Evolutionary conservation across 2,113 vertebrate species (phyloP), one percentile per base, ranked within the genome.

Genomic region (Albula glossodonta): DNA sequence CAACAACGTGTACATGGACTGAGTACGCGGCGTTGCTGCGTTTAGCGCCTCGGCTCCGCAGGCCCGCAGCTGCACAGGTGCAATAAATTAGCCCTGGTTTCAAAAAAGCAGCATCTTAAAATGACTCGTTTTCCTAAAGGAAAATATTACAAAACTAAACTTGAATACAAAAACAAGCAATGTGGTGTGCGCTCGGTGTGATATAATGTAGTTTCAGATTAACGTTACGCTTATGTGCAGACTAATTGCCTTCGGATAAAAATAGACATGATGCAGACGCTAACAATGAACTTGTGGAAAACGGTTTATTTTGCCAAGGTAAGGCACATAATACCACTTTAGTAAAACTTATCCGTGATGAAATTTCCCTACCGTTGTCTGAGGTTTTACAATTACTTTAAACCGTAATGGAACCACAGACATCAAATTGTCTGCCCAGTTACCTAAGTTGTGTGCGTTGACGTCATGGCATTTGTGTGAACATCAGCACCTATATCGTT

Each of bases 231-330:
- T 89, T 91, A 89, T 91, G 94, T 92, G 87, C 89, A 86, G 90
- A 90, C 87, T 92, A 93, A 93, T 92, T 91, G 91, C 86, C 70
- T 63, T 88, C 91, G 88, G 92, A 93, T 52, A 87, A 90, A 85
- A 93, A 90, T 88, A 93, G 90, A 89, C 86, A 70, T 89, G 83
- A 91, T 89, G 90, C 90, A 90, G 89, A 93, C 90, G 87, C 88
- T 92, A 90, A 85, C 49, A 87, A 89, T 90, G 88, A 91, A 92
- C 92, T 86, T 90, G 88, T 92, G 93, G 94, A 94, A 95, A 94
- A 93, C 80, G 70, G 87, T 41, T 22, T 88, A 91, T 78, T 70
- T 90, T 93, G 92, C 93, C 93, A 94, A 92, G 3, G 82, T 78
- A 89, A 88, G 90, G 93, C 91, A 93, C 92, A 89, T 88, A 86